These are phyloP conservation scores for Quadroppia sp. DNA, from an alignment of 2,888 invertebrate species.

Conservation along the genomic window DNA sequence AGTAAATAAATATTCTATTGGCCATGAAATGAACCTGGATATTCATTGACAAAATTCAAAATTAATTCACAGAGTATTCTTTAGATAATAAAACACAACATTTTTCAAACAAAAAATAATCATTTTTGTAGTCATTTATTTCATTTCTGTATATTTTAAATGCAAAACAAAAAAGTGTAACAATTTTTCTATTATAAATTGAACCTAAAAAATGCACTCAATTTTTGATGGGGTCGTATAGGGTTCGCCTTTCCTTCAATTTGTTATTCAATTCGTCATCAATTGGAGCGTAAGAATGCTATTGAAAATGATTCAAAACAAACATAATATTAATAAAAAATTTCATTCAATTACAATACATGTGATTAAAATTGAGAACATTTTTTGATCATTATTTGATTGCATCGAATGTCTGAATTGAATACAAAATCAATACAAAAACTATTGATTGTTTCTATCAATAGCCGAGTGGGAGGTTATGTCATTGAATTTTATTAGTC, in stretches of 20 bases:
- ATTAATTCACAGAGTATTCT: too few species aligned
- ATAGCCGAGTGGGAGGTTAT: too few species aligned
- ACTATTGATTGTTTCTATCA: too few species aligned
- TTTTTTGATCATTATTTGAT: too few species aligned
- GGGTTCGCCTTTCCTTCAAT: slow-evolving; percentile 2
- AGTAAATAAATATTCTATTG: too few species aligned
- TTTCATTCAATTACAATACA: neutral
- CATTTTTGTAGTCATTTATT: too few species aligned
- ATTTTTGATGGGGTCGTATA: slow-evolving; percentile 19
- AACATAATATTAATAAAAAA: slow-evolving; percentile 12
- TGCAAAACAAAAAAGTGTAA: neutral
- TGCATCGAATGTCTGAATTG: too few species aligned
- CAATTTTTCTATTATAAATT: neutral
- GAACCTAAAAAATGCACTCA: neutral
- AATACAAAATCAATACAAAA: neutral
- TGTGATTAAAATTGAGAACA: neutral
- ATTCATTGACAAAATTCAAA: too few species aligned
- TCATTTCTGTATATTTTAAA: neutral
- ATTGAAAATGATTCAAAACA: neutral
- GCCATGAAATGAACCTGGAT: too few species aligned
- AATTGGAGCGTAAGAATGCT: slow-evolving; percentile 31
- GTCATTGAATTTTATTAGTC: too few species aligned
- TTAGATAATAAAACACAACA: too few species aligned
- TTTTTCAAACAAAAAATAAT: too few species aligned
- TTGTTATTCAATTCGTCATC: slow-evolving; percentile 12